These are phyloP conservation scores for Argyresthia albistria DNA, from an alignment of 2,888 invertebrate species.

Conservation along the genomic window DNA sequence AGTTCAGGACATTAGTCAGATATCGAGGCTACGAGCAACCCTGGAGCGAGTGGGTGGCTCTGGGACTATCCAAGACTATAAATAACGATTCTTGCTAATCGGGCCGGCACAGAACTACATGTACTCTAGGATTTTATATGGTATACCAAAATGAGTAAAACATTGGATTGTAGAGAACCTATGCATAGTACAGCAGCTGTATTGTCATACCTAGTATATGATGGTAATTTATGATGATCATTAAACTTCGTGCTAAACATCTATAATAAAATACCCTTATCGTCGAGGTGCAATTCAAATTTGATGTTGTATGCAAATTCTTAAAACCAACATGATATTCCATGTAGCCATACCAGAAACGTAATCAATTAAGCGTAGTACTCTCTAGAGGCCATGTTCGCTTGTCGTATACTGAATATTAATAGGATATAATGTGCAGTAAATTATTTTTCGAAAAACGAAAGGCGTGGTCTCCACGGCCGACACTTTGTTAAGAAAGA, in stretches of 20 bases:
- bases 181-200: too few relatives aligned
- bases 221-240: background rate
- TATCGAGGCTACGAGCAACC: slow-evolving; percentile 21
- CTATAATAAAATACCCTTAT: background rate
- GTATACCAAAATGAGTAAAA: too few relatives aligned
- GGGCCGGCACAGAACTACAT: slow-evolving; percentile 10
- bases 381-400: slow-evolving; percentile 1
- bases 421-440: slow-evolving; percentile 27
- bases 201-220: too few relatives aligned
- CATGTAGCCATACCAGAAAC: background rate
- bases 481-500: background rate
- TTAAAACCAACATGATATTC: background rate
- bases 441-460: slow-evolving; percentile 7
- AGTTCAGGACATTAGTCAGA: slow-evolving; percentile 55
- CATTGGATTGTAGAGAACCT: too few relatives aligned
- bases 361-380: slow-evolving; percentile 1
- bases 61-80: slow-evolving; percentile 10
- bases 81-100: slow-evolving; percentile 22
- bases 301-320: background rate
- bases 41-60: slow-evolving; percentile 34
- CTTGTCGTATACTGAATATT: slow-evolving; percentile 17
- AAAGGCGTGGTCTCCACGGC: background rate
- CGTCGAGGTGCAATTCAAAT: background rate
- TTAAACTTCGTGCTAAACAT: background rate
- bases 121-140: background rate